A percentile compares a stretch with the other conserved stretches of the same genome.
Conservation (phyloP, 2,113 vertebrate genomes). For the Thomomys bottae region DNA sequence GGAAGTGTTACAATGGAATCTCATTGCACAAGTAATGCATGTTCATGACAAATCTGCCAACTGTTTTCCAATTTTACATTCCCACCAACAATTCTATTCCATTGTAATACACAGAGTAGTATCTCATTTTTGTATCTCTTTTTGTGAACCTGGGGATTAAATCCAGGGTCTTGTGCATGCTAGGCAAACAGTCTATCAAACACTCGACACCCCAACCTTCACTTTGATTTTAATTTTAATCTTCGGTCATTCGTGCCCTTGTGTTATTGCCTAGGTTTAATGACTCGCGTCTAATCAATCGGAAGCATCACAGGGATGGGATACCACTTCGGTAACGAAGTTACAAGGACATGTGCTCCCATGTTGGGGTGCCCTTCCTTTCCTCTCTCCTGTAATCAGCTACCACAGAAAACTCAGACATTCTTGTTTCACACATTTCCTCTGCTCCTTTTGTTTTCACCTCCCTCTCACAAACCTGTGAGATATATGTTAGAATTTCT, state of each 20-base stretch:
- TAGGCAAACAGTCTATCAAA: neutral
- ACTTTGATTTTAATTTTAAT: neutral
- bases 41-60: no score
- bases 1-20: no score
- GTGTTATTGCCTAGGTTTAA: neutral
- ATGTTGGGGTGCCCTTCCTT: neutral
- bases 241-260: neutral
- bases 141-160: neutral
- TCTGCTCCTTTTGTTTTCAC: neutral
- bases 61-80: neutral
- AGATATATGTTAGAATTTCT: neutral
- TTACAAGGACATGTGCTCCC: neutral
- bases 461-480: neutral
- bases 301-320: neutral
- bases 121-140: neutral
- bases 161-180: neutral
- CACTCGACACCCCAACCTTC: neutral
- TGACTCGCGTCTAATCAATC: neutral
- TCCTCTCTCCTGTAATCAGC: neutral
- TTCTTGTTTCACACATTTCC: neutral
- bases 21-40: no score
- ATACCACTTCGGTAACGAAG: neutral
- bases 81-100: neutral
- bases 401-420: neutral
- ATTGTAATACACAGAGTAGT: neutral